A percentile compares a stretch with the other conserved stretches of the same genome.
phyloP scores from a whole-genome alignment of 2,113 vertebrate genomes.

The Cyprinodon variegatus region DNA sequence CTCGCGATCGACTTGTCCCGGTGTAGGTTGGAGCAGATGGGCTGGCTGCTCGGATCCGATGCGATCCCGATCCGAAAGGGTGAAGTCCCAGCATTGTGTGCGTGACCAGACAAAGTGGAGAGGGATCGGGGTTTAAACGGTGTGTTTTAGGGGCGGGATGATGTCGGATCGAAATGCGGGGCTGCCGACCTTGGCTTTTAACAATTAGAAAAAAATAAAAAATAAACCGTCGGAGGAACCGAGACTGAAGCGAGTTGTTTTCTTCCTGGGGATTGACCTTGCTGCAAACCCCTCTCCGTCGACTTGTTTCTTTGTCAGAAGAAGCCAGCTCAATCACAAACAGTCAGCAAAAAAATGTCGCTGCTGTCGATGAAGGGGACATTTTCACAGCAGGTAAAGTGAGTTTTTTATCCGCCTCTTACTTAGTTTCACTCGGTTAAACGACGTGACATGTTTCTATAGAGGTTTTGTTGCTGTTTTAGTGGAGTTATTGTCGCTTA shows the following conservation, averaged over 20 bases:
- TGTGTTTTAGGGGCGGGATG: constrained; percentile 67
- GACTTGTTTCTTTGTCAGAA: constrained; percentile 72
- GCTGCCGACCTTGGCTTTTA: constrained; percentile 61
- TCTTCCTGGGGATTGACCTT: constrained; percentile 70
- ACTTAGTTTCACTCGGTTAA: constrained; percentile 44
- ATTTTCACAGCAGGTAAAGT: constrained; percentile 52
- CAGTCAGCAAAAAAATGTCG: constrained; percentile 63
- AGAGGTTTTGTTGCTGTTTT: constrained; percentile 12
- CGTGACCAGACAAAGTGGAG: constrained; percentile 4
- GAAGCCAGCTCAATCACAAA: constrained; percentile 41
- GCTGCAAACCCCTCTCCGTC: constrained; percentile 69
- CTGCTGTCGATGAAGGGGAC: constrained; percentile 26
- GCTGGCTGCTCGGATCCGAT: background rate
- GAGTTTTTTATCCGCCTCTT: constrained; percentile 27
- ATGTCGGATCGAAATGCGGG: constrained; percentile 53
- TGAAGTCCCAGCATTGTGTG: constrained; percentile 12
- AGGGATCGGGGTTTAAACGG: no score
- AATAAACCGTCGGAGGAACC: constrained; percentile 26
- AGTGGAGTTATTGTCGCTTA: constrained; percentile 44
- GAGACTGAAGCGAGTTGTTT: constrained; percentile 24
- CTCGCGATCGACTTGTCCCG: constrained; percentile 43
- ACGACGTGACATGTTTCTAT: constrained; percentile 16
- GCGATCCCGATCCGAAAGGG: background rate
- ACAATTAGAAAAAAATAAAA: constrained; percentile 8
- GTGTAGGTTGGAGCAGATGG: constrained; percentile 22